Evolutionary conservation across 2,797 vertebrate genomes (phyloP).

Genomic region (Diplodus puntazzo): DNA sequence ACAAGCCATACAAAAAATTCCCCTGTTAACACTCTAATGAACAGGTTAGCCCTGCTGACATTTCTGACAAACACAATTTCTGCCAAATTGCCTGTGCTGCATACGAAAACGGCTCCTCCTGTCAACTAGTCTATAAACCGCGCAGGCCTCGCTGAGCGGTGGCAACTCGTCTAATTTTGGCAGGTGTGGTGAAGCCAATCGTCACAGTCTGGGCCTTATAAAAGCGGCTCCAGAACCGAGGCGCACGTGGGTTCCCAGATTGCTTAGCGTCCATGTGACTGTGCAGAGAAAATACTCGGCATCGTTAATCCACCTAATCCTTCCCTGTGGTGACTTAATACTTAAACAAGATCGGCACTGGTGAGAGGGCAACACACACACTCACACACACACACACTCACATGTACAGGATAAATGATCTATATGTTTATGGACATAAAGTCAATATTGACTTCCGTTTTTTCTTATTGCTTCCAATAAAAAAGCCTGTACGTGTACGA

Average conservation of each 20-base stretch:
- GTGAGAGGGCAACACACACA: constrained; percentile 53
- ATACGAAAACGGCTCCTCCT: constrained; percentile 38
- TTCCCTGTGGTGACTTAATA: constrained; percentile 71
- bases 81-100: constrained; percentile 29
- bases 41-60: constrained; percentile 19
- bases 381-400: constrained; percentile 22
- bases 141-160: constrained; percentile 11
- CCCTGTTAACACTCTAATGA: constrained; percentile 22
- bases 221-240: constrained; percentile 62
- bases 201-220: constrained; percentile 37
- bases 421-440: background rate
- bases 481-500: constrained; percentile 17
- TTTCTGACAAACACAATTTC: constrained; percentile 33
- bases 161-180: constrained; percentile 67
- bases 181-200: constrained; percentile 41
- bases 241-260: constrained; percentile 74
- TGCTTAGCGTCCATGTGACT: constrained; percentile 79
- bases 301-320: constrained; percentile 80
- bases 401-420: constrained; percentile 1
- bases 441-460: constrained; percentile 17
- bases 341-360: constrained; percentile 68
- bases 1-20: constrained; percentile 9
- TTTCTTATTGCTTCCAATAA: constrained; percentile 24
- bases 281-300: constrained; percentile 71
- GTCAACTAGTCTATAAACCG: constrained; percentile 44